These are phyloP conservation scores for Apodemia hepburni DNA, from an alignment of 2,888 invertebrate species.

Conservation along the genomic window DNA sequence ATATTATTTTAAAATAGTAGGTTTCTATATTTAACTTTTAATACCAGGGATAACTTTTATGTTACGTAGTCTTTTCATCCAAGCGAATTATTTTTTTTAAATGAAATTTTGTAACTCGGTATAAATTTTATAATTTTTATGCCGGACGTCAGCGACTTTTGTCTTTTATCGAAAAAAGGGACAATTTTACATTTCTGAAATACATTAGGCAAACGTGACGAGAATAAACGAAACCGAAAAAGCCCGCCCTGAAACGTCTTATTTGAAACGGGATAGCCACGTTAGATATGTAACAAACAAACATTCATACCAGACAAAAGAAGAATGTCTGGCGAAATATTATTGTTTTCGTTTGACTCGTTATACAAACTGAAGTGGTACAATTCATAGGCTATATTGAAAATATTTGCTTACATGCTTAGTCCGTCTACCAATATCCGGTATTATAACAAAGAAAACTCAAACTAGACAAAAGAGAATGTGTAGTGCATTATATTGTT, in stretches of 20 bases:
- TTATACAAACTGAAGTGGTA: neutral
- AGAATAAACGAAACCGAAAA: no score
- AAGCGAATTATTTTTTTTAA: neutral
- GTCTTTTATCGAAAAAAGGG: no score
- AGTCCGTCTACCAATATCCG: no score
- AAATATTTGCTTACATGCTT: no score
- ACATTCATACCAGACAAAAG: neutral
- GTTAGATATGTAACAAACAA: neutral
- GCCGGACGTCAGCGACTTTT: no score
- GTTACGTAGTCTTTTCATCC: neutral
- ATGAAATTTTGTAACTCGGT: no score
- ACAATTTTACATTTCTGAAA: no score
- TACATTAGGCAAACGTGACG: no score
- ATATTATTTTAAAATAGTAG: neutral
- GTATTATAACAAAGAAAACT: neutral
- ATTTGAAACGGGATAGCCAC: no score
- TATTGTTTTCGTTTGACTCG: neutral
- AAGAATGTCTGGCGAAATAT: neutral
- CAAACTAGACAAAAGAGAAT: neutral
- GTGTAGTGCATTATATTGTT: slow-evolving; percentile 5
- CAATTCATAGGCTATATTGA: neutral
- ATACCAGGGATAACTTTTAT: neutral
- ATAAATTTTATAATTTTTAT: no score
- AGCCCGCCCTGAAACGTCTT: no score
- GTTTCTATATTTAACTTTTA: neutral